Percentiles rank a stretch among this genome's conserved stretches.
These are phyloP conservation scores for Acanthococcus lagerstroemiae DNA, from an alignment of 2,888 invertebrate species.

Conservation along the genomic window DNA sequence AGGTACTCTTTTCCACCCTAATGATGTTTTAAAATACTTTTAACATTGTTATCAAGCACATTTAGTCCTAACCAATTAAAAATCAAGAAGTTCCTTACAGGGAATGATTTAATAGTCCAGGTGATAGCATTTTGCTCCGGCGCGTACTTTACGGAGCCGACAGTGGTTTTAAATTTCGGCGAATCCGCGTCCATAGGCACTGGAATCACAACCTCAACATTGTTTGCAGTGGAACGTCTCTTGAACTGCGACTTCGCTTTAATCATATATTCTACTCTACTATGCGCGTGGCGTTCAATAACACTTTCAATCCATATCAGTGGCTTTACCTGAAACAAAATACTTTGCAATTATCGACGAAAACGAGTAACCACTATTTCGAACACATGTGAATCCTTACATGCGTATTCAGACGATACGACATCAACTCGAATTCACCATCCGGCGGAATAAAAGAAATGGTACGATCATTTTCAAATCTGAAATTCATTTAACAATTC, in stretches of 20 bases:
- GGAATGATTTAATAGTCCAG: constrained; percentile 57
- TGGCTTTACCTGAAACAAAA: constrained; percentile 46
- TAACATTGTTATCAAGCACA: neutral
- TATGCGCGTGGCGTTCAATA: constrained; percentile 56
- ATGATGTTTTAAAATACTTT: neutral
- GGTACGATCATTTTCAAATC: constrained; percentile 57
- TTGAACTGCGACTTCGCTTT: constrained; percentile 60
- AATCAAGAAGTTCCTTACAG: constrained; percentile 40
- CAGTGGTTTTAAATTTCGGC: constrained; percentile 57
- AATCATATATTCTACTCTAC: constrained; percentile 58
- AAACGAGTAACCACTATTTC: too few species aligned
- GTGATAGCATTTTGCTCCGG: constrained; percentile 54
- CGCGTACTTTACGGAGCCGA: constrained; percentile 54
- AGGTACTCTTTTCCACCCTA: constrained; percentile 56
- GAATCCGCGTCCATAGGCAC: constrained; percentile 56
- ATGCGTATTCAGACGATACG: constrained; percentile 54
- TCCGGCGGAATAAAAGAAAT: constrained; percentile 61
- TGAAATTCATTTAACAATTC: neutral
- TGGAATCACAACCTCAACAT: constrained; percentile 55
- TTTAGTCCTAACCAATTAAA: neutral
- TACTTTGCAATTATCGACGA: neutral
- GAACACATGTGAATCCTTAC: too few species aligned
- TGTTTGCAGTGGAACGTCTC: constrained; percentile 56
- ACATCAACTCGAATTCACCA: constrained; percentile 62
- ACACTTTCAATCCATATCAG: constrained; percentile 61